Base-by-base conservation (phyloP, 2,113 vertebrate species). In the Carettochelys insculpta region DNA sequence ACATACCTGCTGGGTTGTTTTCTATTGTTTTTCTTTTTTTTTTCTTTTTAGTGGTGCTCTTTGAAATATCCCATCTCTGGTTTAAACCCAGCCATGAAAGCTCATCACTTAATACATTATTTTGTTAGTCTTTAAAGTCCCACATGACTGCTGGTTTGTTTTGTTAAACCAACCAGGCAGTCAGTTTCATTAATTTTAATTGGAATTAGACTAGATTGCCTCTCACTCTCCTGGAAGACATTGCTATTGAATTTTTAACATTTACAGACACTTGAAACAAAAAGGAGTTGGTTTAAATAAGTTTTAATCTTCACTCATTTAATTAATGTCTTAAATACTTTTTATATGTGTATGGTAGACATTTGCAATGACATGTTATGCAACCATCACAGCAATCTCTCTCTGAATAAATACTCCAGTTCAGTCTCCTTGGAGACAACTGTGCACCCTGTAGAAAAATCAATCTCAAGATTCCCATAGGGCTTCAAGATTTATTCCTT, bases 111-210 rank as follows among this genome's bases (percentile, higher is more conserved):
- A n/a, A n/a, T n/a, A n/a, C n/a, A n/a, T n/a, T n/a, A n/a, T n/a
- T n/a, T n/a, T n/a, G n/a, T n/a, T n/a, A n/a, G n/a, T n/a, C n/a
- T n/a, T n/a, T n/a, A n/a, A n/a, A n/a, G n/a, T n/a, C n/a, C n/a
- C n/a, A n/a, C n/a, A n/a, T n/a, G n/a, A n/a, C n/a, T n/a, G n/a
- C n/a, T n/a, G n/a, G n/a, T n/a, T n/a, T n/a, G n/a, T n/a, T n/a
- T n/a, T n/a, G n/a, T n/a, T n/a, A n/a, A n/a, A n/a, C n/a, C n/a
- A 87, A 27, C 20, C 83, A 75, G 88, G 87, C 84, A 77, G 29
- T 54, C 17, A 85, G 5, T 10, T 41, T 81, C 29, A 24, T 73
- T 43, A 41, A 11, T 73, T 38, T 2, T 43, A 41, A 75, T 31
- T 52, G 34, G 34, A 83, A 82, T 65, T 3, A 41, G 11, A 10